phyloP scores from a whole-genome alignment of 2,113 vertebrate genomes.

The Ceuthmochares aereus region DNA sequence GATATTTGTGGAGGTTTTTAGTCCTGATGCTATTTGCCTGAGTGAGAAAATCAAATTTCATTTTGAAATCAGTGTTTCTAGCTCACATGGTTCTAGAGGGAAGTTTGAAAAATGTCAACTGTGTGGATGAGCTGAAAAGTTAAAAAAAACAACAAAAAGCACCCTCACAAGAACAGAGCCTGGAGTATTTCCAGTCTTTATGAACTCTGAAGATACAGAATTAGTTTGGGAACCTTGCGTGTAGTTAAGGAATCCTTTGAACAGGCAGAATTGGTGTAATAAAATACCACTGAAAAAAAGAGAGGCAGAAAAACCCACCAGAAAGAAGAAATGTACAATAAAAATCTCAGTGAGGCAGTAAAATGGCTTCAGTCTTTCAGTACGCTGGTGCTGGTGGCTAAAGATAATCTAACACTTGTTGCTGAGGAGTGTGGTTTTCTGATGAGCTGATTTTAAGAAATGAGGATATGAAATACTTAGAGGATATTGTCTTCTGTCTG shows the following conservation, averaged over 20 bases:
- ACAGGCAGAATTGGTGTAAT: neutral
- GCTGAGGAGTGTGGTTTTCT: slow-evolving; percentile 62
- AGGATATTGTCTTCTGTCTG: slow-evolving; percentile 69
- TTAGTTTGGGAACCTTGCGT: neutral
- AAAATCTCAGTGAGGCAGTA: neutral
- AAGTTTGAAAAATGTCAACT: neutral
- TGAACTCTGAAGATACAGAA: neutral
- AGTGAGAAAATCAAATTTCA: neutral
- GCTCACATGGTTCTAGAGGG: neutral
- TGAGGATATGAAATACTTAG: slow-evolving; percentile 64
- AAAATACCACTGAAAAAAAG: neutral
- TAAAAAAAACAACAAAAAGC: neutral
- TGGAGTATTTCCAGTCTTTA: neutral
- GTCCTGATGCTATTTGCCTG: neutral
- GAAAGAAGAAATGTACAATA: neutral
- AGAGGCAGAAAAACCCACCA: neutral
- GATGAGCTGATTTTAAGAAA: slow-evolving; percentile 70
- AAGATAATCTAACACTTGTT: slow-evolving; percentile 70
- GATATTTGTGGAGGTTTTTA: neutral
- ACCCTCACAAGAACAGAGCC: neutral
- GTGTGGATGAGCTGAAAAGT: neutral
- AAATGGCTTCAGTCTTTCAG: slow-evolving; percentile 22
- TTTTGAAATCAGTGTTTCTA: neutral
- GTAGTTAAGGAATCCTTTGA: neutral
- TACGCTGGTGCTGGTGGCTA: neutral